Evolutionary conservation across 2,797 vertebrate genomes (phyloP), one percentile per base, ranked within the genome.

Genomic region (Parambassis ranga): DNA sequence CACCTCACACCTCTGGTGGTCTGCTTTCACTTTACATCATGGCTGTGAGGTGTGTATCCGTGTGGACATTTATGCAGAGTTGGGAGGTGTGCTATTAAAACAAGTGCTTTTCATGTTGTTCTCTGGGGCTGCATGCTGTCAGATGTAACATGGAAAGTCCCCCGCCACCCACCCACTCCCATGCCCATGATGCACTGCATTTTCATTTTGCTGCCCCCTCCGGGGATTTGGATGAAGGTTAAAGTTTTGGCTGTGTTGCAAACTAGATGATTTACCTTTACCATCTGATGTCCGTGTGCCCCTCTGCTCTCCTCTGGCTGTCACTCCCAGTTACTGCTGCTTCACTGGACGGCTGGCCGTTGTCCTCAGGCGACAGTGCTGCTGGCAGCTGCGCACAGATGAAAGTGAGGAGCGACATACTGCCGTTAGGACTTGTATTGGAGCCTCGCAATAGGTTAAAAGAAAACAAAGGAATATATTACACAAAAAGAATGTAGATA

Each of bases 281-380:
- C 55, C 50, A 65, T 70, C 65, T 70, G 52, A 85, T 50, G 69
- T 26, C 35, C n/a, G n/a, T 63, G 49, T 14, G 57, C 10, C 65
- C 49, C 56, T 24, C 38, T 58, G 24, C 68, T 50, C 75, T 49
- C 69, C 39, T 67, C 23, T 49, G 41, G 44, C 69, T 83, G 87
- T 85, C 87, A 71, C 65, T 71, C 31, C 41, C 0, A 4, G 48
- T 89, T 83, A 85, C 44, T 70, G 63, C 51, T 49, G 75, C 80
- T 24, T 46, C 22, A 3, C 39, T 65, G 62, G 42, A 23, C 18
- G 44, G 31, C 31, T 31, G 56, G 43, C 44, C 61, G 8, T 59
- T 63, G 77, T 80, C 87, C 80, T 70, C 59, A 16, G 83, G 80
- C 62, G 3, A 37, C 13, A 8, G 48, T 30, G 46, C 41, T 60